These are phyloP conservation scores for Netelia fuscicornis DNA, from an alignment of 2,888 invertebrate genomes.

Conservation along the genomic window DNA sequence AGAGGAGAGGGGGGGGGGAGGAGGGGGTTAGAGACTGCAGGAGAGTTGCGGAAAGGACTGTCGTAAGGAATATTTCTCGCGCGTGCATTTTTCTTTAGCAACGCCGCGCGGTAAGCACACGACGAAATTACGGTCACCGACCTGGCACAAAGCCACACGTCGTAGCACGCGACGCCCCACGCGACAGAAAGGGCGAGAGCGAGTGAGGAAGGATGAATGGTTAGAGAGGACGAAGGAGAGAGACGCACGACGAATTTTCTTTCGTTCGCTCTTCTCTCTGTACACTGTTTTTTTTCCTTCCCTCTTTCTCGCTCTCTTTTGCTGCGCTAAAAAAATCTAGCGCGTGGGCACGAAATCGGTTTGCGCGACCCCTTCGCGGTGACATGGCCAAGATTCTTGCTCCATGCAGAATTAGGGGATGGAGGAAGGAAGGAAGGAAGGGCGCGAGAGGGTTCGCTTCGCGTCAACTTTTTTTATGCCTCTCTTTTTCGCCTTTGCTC, in stretches of 20 bases:
- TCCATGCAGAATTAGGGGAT: constrained; percentile 16
- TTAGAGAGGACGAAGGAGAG: not conserved
- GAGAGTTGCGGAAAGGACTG: constrained; percentile 67
- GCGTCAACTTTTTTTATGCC: not conserved
- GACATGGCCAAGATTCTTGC: constrained; percentile 61
- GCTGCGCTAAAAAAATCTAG: constrained; percentile 47
- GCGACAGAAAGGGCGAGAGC: constrained; percentile 38
- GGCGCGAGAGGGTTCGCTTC: not conserved
- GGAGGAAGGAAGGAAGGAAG: not conserved
- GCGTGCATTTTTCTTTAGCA: constrained; percentile 70
- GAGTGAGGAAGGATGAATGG: too few relatives aligned
- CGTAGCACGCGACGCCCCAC: constrained; percentile 62
- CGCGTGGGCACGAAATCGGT: constrained; percentile 52
- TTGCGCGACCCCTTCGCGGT: constrained; percentile 28
- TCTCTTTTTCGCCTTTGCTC: constrained; percentile 6
- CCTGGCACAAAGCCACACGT: constrained; percentile 72
- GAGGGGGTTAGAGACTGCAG: constrained; percentile 52
- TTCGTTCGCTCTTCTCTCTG: constrained; percentile 55
- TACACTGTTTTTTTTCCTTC: constrained; percentile 34
- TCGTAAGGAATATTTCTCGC: constrained; percentile 71
- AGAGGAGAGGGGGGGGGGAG: too few relatives aligned
- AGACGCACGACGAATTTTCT: constrained; percentile 61
- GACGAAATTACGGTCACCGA: constrained; percentile 71
- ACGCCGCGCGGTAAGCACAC: constrained; percentile 33
- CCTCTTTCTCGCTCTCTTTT: constrained; percentile 26